These are phyloP conservation scores for Pangasius krempfi DNA, from an alignment of 2,797 vertebrate genomes.

Conservation along the genomic window DNA sequence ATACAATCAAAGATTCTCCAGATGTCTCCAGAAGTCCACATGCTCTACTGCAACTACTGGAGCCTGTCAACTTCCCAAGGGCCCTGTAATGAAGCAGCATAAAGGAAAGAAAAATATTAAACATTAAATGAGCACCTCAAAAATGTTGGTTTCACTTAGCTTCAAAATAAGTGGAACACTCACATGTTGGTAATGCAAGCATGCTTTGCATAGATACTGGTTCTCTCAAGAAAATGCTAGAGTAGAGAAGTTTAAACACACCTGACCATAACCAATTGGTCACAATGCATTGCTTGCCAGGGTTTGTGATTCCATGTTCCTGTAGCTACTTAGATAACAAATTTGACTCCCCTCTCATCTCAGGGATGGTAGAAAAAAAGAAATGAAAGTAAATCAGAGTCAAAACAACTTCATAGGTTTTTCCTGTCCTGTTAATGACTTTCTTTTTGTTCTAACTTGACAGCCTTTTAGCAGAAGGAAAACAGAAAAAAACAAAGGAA, in stretches of 20 bases:
- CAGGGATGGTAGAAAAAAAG: slow-evolving; percentile 55
- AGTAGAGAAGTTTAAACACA: slow-evolving; percentile 17
- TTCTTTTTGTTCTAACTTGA: slow-evolving; percentile 47
- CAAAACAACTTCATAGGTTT: slow-evolving; percentile 81
- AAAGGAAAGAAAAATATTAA: slow-evolving; percentile 14
- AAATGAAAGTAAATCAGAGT: slow-evolving; percentile 44
- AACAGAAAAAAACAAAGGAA: slow-evolving; percentile 36
- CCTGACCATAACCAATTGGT: slow-evolving; percentile 38
- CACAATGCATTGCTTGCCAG: slow-evolving; percentile 66
- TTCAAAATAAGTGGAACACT: background rate
- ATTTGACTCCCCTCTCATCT: slow-evolving; percentile 66
- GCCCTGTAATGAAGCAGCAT: background rate
- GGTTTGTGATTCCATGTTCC: slow-evolving; percentile 68
- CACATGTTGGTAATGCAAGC: background rate
- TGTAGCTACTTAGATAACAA: slow-evolving; percentile 61
- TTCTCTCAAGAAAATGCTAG: background rate
- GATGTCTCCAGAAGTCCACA: slow-evolving; percentile 1
- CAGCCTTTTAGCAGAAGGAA: slow-evolving; percentile 28
- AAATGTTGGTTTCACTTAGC: slow-evolving; percentile 1
- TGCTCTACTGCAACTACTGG: background rate
- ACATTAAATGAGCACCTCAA: background rate
- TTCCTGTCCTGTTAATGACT: slow-evolving; percentile 77
- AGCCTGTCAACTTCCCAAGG: slow-evolving; percentile 14
- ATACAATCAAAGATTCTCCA: slow-evolving; percentile 33
- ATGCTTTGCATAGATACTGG: background rate